Evolutionary conservation across 1,140 invertebrate genomes (phyloP).

Genomic region (Periplaneta americana): DNA sequence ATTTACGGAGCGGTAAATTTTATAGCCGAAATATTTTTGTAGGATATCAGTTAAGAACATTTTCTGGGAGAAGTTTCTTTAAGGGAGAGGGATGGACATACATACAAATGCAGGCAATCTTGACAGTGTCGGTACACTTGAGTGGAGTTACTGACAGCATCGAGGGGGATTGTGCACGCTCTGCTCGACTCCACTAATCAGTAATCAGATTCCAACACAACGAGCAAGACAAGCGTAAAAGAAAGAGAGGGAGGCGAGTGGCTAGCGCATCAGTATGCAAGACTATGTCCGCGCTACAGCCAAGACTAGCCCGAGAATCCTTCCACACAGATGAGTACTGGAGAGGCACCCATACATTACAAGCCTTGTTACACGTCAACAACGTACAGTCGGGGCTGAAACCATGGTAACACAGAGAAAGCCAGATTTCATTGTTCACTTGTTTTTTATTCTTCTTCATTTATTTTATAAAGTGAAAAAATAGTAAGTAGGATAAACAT

Average conservation of each 20-base stretch:
- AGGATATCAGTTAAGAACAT: not conserved
- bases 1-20: no score
- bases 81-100: not conserved
- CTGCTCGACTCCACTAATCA: not conserved
- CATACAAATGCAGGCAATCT: not conserved
- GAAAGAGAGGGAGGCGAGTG: not conserved
- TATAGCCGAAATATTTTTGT: not conserved
- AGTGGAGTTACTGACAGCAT: no score
- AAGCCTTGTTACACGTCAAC: not conserved
- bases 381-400: no score
- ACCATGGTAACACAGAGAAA: no score
- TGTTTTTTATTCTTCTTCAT: no score
- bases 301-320: not conserved
- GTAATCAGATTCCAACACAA: not conserved
- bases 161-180: not conserved
- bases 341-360: not conserved
- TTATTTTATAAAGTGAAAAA: no score
- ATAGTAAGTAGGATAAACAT: no score
- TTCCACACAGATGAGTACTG: not conserved
- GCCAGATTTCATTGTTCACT: no score
- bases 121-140: not conserved
- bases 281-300: no score
- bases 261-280: not conserved
- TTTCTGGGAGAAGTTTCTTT: not conserved
- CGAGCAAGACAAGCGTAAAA: not conserved